These are phyloP conservation scores for Mesorhabditis belari DNA, from an alignment of 2,888 invertebrate species.

Conservation along the genomic window DNA sequence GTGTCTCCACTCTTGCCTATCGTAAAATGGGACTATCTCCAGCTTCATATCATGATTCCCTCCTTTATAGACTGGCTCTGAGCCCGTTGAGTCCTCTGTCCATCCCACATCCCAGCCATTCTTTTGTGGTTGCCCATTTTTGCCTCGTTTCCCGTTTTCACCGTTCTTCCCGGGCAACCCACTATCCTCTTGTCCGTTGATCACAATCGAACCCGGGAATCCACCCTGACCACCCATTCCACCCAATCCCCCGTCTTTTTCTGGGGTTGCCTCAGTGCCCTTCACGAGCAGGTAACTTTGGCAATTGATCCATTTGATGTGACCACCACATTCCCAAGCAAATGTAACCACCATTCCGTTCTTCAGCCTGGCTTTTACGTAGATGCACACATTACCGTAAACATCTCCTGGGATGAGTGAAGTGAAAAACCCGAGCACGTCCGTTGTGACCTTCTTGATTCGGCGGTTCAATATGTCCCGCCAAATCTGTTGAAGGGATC, in stretches of 20 bases:
- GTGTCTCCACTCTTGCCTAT: background rate
- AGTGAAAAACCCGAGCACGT: no score
- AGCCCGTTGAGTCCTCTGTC: conserved; percentile 1
- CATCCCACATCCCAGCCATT: conserved; percentile 5
- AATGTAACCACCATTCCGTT: no score
- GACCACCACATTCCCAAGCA: background rate
- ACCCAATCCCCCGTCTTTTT: conserved; percentile 3
- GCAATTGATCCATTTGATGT: background rate
- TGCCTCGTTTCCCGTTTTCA: conserved; percentile 2
- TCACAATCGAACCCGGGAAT: background rate
- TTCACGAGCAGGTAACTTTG: conserved; percentile 2
- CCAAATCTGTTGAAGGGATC: no score
- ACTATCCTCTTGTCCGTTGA: background rate
- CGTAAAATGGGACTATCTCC: background rate
- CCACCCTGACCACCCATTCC: conserved; percentile 2
- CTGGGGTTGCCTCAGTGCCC: conserved; percentile 3
- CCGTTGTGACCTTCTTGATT: no score
- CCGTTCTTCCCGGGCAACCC: conserved; percentile 3
- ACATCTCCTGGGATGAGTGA: no score
- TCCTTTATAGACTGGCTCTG: no score
- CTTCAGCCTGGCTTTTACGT: no score
- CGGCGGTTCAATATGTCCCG: no score
- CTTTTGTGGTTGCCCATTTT: background rate
- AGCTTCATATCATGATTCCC: background rate
- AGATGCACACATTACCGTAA: no score